Evolutionary conservation across 2,797 vertebrate genomes (phyloP), one percentile per base, ranked within the genome.

Genomic region (Erethizon dorsatum): DNA sequence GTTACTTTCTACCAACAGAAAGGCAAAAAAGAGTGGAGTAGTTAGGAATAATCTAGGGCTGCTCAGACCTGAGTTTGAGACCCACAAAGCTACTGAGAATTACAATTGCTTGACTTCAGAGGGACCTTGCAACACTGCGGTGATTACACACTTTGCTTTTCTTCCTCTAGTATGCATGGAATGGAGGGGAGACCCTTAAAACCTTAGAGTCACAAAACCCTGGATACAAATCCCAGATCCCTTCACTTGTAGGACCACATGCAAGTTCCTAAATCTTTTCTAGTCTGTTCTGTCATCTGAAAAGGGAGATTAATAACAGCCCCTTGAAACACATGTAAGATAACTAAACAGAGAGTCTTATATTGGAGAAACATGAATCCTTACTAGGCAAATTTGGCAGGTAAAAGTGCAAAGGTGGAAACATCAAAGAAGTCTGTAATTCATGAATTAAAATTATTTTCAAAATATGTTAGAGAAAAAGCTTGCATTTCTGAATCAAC

Each of bases 371-470:
- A 79, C 31, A 12, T 1, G 24, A 79, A 18, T 91, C 17, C 28
- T 73, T 65, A 5, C 31, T 24, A 22, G 71, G 54, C 31, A 47
- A 18, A 33, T 0, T 41, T 28, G 28, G 54, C 3, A 11, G 33
- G 28, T 45, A 31, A 47, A 75, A 37, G 20, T 37, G 2, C 61
- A 73, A 50, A 3, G 14, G 0, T 59, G 18, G 56, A 1, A 71
- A 9, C 1, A 3, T 56, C 69, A 41, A 59, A 63, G 59, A 73
- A 52, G 9, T 88, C 31, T 80, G 31, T 80, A 77, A 90, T 26
- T 94, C 33, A 37, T n/a, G 37, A 57, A 33, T 93, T 59, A 71
- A 95, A 91, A 84, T n/a, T 52, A 20, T 87, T 92, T 82, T 65
- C 6, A 73, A 89, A 24, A 73, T 85, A 61, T 2, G 1, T 83